phyloP scores from a whole-genome alignment of 2,113 vertebrate genomes.

The Actenoides lindsayi region DNA sequence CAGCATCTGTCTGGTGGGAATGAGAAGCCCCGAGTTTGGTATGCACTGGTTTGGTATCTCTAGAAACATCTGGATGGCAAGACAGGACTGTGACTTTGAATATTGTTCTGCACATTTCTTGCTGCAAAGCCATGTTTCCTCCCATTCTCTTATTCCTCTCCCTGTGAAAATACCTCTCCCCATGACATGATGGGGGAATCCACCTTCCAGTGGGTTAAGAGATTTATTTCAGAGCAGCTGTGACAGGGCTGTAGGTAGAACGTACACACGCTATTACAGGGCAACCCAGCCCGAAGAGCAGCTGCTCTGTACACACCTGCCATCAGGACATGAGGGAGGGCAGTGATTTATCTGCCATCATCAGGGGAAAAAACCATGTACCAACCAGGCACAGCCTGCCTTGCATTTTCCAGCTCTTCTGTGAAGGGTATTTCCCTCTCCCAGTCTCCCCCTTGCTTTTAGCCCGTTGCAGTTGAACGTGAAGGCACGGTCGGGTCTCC shows the following conservation, averaged over 20 bases:
- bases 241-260: conserved; percentile 6
- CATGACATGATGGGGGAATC: neutral
- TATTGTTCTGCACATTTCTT: neutral
- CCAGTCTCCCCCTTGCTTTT: neutral
- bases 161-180: neutral
- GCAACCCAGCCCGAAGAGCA: neutral
- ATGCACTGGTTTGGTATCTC: conserved; percentile 26
- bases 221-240: conserved; percentile 55
- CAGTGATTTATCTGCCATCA: conserved; percentile 40
- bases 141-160: neutral
- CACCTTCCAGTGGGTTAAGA: conserved; percentile 27
- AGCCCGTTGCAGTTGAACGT: neutral
- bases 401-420: neutral
- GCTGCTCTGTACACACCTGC: conserved; percentile 38
- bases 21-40: neutral
- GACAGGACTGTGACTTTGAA: neutral
- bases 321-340: neutral
- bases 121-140: neutral
- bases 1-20: conserved; percentile 41
- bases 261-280: neutral
- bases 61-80: conserved; percentile 49
- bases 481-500: neutral
- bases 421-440: neutral
- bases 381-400: neutral
- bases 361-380: neutral